Base-by-base conservation (phyloP, 2,113 vertebrate genomes). In the Nerophis ophidion region DNA sequence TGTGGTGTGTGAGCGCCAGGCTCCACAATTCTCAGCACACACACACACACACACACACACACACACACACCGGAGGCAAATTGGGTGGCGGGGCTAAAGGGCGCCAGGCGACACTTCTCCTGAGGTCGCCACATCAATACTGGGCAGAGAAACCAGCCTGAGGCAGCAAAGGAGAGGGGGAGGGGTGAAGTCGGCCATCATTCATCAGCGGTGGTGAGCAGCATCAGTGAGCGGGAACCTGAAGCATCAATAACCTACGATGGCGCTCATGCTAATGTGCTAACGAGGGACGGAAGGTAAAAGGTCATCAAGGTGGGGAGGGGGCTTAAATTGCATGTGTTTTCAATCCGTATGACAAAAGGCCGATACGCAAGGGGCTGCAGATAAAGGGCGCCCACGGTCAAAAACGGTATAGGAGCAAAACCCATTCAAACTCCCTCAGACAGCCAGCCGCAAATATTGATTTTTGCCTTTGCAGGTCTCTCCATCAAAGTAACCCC, bases 391-490 rank as follows among this genome's bases (percentile, higher is more conserved):
- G 63, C 35, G 57, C 55, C 71, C 68, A 44, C 53, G 63, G 73
- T 60, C n/a, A 54, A 76, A 75, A 79, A 75, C 71, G 76, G 70
- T 47, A 26, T 26, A 38, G 58, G 49, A 58, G 66, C 61, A 51
- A 73, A 64, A 62, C 62, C 68, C 65, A 74, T 68, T 74, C 63
- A 65, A 72, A 73, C 80, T 77, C 70, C 66, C 65, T 71, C 55
- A 86, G 75, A 86, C 78, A 79, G 74, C 70, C n/a, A 48, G 76
- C 69, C 73, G 74, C 81, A 84, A 85, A 85, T 87, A 86, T 88
- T 75, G 82, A 84, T 87, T 84, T 84, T 69, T 77, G 61, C 74
- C 80, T 81, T 76, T 71, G 63, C 70, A 71, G 74, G 61, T 65
- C 70, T 72, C 76, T 77, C 73, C 66, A 84, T 85, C 84, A 69